Conservation (phyloP, 2,113 vertebrate genomes). For the Amblyopsis rosae region DNA sequence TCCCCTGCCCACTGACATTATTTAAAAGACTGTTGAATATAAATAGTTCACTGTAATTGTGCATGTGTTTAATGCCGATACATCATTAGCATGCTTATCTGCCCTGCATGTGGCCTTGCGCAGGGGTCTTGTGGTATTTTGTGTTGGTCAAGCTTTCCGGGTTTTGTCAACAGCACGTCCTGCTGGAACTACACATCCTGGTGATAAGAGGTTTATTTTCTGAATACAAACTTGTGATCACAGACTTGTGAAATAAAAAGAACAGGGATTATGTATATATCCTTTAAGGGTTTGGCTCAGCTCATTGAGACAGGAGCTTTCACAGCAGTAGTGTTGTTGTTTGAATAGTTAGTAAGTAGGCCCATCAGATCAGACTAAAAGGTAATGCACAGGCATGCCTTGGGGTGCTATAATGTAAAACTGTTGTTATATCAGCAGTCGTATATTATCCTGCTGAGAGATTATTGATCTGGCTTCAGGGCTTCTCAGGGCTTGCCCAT, state of each 20-base stretch:
- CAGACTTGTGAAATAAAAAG: too few species aligned
- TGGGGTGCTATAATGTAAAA: background rate
- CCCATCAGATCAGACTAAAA: background rate
- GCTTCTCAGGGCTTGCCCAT: background rate
- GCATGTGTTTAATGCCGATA: slow-evolving; percentile 19
- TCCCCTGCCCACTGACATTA: background rate
- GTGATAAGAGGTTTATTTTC: slow-evolving; percentile 31
- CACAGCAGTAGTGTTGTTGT: background rate
- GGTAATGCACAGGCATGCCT: background rate
- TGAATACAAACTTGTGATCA: too few species aligned
- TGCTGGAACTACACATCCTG: slow-evolving; percentile 17
- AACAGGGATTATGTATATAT: too few species aligned
- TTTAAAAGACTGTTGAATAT: background rate
- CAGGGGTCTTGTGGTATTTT: background rate
- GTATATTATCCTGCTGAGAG: background rate
- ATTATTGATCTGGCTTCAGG: background rate
- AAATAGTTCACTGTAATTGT: background rate
- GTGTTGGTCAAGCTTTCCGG: slow-evolving; percentile 17
- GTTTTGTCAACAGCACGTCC: slow-evolving; percentile 12
- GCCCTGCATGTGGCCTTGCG: background rate
- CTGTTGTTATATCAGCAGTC: background rate
- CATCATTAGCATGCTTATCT: background rate
- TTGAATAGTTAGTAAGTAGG: background rate
- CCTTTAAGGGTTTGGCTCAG: background rate
- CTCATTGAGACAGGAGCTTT: background rate